phyloP scores from a whole-genome alignment of 2,888 invertebrate genomes.

The Synanthedon myopaeformis region DNA sequence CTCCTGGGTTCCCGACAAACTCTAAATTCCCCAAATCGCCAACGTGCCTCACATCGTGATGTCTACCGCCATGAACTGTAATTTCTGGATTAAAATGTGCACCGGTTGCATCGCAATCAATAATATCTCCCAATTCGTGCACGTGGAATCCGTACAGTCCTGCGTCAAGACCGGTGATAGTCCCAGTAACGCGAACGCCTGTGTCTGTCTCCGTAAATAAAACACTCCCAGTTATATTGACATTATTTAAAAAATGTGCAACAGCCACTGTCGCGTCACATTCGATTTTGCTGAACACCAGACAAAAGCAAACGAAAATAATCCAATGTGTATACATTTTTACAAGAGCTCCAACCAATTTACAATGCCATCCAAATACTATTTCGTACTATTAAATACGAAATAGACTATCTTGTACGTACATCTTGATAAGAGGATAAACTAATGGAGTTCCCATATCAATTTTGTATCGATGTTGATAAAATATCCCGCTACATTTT shows the following conservation, averaged over 20 bases:
- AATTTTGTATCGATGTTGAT: no score
- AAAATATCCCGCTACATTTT: no score
- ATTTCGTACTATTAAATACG: no score
- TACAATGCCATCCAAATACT: no score
- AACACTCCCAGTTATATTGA: slow-evolving; percentile 29
- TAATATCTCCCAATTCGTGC: slow-evolving; percentile 69
- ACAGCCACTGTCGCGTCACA: slow-evolving; percentile 24
- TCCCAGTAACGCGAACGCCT: slow-evolving; percentile 62
- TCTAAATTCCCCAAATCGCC: slow-evolving; percentile 81
- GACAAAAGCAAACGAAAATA: slow-evolving; percentile 2
- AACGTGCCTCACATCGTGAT: slow-evolving; percentile 72
- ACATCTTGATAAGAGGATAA: no score
- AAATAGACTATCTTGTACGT: no score
- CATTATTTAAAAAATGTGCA: slow-evolving; percentile 24
- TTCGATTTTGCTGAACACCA: slow-evolving; percentile 5
- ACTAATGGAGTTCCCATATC: no score
- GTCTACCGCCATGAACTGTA: slow-evolving; percentile 73
- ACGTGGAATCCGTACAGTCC: slow-evolving; percentile 75
- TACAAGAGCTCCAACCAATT: background rate
- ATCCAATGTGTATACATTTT: slow-evolving; percentile 8
- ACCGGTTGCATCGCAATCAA: slow-evolving; percentile 68
- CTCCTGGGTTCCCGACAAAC: slow-evolving; percentile 49
- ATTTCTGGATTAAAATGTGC: slow-evolving; percentile 77
- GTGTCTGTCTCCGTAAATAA: slow-evolving; percentile 55
- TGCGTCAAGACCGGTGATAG: slow-evolving; percentile 55